Percentiles rank a stretch among this genome's conserved stretches.
Evolutionary conservation across 2,113 vertebrate genomes (phyloP).

Genomic region (Ramphastos sulfuratus): DNA sequence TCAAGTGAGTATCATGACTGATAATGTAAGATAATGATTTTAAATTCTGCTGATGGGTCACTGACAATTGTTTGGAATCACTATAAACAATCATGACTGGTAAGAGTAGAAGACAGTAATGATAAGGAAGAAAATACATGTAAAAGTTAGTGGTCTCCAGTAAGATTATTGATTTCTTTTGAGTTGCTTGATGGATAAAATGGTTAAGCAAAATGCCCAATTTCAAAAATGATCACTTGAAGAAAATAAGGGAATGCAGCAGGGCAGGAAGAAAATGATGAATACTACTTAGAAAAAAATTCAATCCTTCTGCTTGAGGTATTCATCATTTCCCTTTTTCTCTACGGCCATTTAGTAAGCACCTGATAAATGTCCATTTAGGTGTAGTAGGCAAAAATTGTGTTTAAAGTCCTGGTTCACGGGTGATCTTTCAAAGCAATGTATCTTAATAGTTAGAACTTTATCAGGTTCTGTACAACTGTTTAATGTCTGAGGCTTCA

Average conservation of each 20-base stretch:
- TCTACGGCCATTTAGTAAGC: conserved; percentile 52
- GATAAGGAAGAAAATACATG: conserved; percentile 34
- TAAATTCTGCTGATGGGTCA: neutral
- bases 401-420: conserved; percentile 48
- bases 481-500: conserved; percentile 9
- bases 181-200: conserved; percentile 49
- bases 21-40: neutral
- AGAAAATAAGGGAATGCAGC: neutral
- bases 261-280: conserved; percentile 41
- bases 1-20: neutral
- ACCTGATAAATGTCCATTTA: conserved; percentile 66
- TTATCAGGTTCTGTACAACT: conserved; percentile 16
- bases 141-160: conserved; percentile 29
- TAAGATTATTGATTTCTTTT: conserved; percentile 57
- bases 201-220: conserved; percentile 44
- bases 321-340: conserved; percentile 59
- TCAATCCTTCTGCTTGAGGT: conserved; percentile 41
- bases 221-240: conserved; percentile 30
- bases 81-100: neutral
- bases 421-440: conserved; percentile 57
- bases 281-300: conserved; percentile 48
- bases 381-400: conserved; percentile 48
- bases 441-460: conserved; percentile 3
- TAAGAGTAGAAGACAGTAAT: conserved; percentile 1
- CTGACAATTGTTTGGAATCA: neutral